Conservation (phyloP, 2,113 vertebrate genomes). For the Corapipo altera region DNA sequence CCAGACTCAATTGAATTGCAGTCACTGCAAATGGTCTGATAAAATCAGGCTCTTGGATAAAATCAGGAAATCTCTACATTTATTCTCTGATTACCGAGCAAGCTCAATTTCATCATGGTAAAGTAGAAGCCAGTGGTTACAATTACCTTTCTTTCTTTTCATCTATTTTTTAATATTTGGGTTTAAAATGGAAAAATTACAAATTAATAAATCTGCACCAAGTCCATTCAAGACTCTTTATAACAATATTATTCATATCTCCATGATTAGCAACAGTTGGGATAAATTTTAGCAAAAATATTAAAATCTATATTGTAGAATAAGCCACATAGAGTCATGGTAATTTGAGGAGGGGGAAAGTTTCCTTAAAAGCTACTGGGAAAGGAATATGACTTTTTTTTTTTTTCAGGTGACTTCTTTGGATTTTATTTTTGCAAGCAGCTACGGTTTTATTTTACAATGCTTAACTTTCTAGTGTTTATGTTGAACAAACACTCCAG, state of each 20-base stretch:
- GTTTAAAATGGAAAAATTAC: conserved; percentile 25
- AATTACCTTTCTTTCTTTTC: conserved; percentile 20
- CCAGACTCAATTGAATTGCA: not conserved
- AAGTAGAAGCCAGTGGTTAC: not conserved
- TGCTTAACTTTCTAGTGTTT: not conserved
- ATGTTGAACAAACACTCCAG: not conserved
- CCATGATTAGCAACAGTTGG: conserved; percentile 33
- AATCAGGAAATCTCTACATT: conserved; percentile 48
- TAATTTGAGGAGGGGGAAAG: conserved; percentile 1
- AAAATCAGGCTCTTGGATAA: conserved; percentile 28
- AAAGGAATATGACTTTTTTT: not conserved
- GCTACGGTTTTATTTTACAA: not conserved
- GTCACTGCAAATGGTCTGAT: conserved; percentile 4
- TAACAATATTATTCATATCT: conserved; percentile 15
- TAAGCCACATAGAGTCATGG: not conserved
- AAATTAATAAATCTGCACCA: conserved; percentile 39
- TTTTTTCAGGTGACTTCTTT: not conserved
- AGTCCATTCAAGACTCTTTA: not conserved
- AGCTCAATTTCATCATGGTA: not conserved
- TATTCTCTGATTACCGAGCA: not conserved
- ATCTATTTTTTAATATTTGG: conserved; percentile 26
- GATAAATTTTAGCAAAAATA: conserved; percentile 39
- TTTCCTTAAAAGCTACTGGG: not conserved
- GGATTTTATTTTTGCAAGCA: not conserved
- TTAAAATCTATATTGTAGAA: not conserved